phyloP scores from a whole-genome alignment of 2,797 vertebrate species.

The Lophura swinhoii region DNA sequence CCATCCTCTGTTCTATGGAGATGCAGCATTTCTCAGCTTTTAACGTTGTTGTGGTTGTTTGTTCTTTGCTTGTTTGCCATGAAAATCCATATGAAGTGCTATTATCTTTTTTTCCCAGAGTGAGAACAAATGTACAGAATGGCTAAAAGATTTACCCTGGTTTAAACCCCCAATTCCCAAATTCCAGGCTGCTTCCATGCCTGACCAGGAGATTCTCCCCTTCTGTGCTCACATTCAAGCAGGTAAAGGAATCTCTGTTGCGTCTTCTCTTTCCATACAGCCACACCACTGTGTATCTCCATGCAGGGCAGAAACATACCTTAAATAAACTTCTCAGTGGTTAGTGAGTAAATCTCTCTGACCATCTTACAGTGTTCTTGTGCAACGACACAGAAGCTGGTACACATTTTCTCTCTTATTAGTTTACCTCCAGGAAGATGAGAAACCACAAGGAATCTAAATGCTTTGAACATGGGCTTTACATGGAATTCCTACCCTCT shows the following conservation, averaged over 20 bases:
- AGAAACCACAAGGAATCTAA: conserved; percentile 47
- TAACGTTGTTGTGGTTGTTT: background rate
- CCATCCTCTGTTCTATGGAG: background rate
- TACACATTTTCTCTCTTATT: background rate
- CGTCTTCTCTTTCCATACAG: background rate
- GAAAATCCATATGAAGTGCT: background rate
- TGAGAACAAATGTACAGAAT: background rate
- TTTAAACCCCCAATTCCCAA: background rate
- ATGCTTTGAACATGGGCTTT: background rate
- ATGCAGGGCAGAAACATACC: background rate
- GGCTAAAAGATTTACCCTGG: background rate
- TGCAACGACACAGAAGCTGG: conserved; percentile 5
- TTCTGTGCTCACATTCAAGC: background rate
- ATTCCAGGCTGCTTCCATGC: background rate
- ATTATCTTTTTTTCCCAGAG: background rate
- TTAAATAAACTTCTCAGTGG: conserved; percentile 29
- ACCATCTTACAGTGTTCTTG: background rate
- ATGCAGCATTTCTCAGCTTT: background rate
- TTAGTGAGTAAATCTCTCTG: conserved; percentile 2
- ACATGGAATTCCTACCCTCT: conserved; percentile 7
- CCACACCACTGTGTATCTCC: background rate
- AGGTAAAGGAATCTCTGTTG: background rate
- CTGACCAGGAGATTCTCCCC: background rate
- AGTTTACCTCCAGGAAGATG: conserved; percentile 46
- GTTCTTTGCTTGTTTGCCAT: background rate